Base-by-base conservation (phyloP, 2,797 vertebrate genomes). In the Protosalanx chinensis region DNA sequence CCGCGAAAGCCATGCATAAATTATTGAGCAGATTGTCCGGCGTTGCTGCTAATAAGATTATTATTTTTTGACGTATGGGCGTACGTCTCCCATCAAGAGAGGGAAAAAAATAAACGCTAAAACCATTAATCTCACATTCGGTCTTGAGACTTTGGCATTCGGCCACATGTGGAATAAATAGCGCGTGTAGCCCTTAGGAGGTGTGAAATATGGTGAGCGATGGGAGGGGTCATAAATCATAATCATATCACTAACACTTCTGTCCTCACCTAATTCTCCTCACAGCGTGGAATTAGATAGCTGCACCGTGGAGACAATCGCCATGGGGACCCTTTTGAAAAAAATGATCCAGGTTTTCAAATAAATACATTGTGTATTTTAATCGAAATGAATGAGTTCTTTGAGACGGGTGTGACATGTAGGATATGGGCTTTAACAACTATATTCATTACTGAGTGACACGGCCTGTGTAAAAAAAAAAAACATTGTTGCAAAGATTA, bases 1-100 rank as follows among this genome's bases (percentile, higher is more conserved):
- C 88, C 85, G 88, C 83, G 81, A 89, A 89, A 90, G 84, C 82
- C 89, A 90, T 80, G 82, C 91, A 80, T 78, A 76, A 76, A 67
- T 67, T 74, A 33, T 61, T 65, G 61, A 27, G 71, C 71, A 76
- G 73, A 85, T 66, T 73, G 76, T 29, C 74, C 58, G 41, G 6
- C 68, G 27, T 67, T 30, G 53, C 51, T 58, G 77, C 66, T 23
- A 79, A 76, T 68, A 79, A 82, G 74, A 70, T 79, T 79, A 79
- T 83, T 13, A 12, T 12, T 1, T 73, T 86, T 87, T 56, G 65
- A 79, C 85, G 88, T 83, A 46, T 46, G 76, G 69, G 37, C 60
- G 84, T 74, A 79, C 86, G 89, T 87, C 80, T 82, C 71, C 70
- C 79, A 67, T 86, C 79, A 77, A 78, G 69, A 81, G 81, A 27